Percentiles rank a stretch among this genome's conserved stretches.
Evolutionary conservation across 2,888 invertebrate genomes (phyloP).

Genomic region (Villa cingulata): DNA sequence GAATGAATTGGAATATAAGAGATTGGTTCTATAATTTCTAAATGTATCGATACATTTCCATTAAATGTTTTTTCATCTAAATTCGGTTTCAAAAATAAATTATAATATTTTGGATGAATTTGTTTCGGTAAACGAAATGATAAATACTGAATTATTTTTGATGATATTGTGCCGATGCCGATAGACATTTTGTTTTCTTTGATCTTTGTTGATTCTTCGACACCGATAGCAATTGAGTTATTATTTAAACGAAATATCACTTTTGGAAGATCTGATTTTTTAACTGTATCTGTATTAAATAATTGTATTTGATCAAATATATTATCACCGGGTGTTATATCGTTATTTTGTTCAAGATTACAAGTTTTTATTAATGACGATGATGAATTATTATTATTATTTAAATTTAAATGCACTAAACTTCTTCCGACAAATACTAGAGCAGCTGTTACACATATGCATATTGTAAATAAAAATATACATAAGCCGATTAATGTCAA

Average conservation of each 20-base stretch:
- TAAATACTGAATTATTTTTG: constrained; percentile 28
- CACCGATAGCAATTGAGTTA: not conserved
- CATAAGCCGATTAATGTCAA: constrained; percentile 31
- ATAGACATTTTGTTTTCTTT: not conserved
- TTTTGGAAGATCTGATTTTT: constrained; percentile 12
- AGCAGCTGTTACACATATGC: constrained; percentile 29
- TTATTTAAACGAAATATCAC: constrained; percentile 16
- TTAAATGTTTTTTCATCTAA: constrained; percentile 43
- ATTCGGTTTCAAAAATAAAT: constrained; percentile 49
- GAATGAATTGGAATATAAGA: constrained; percentile 39
- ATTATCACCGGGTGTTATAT: not conserved
- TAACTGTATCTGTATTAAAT: not conserved
- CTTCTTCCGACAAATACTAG: constrained; percentile 31
- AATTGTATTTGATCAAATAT: not conserved
- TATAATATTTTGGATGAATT: constrained; percentile 48
- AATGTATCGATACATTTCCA: constrained; percentile 43
- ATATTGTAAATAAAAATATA: constrained; percentile 30
- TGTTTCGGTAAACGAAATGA: constrained; percentile 44
- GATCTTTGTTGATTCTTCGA: not conserved
- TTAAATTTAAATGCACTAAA: not conserved
- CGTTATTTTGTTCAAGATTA: not conserved
- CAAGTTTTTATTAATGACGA: too few relatives aligned
- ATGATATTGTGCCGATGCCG: constrained; percentile 17
- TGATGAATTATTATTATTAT: too few relatives aligned
- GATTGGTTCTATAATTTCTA: constrained; percentile 36